A percentile compares a stretch with the other conserved stretches of the same genome.
Conservation (phyloP, 2,888 invertebrate genomes). For the Scaptodrosophila latifasciaeformis region DNA sequence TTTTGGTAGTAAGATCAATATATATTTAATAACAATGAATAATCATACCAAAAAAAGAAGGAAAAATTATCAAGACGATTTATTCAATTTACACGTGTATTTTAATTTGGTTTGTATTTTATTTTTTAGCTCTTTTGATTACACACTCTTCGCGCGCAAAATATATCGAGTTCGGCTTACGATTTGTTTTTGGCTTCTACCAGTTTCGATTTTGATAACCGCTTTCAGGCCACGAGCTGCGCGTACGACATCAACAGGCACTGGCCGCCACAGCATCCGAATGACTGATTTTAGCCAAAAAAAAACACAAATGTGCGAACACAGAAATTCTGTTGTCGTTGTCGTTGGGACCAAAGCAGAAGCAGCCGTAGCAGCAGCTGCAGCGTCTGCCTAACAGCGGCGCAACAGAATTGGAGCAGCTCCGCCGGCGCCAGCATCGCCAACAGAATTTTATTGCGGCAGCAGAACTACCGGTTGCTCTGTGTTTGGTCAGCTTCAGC, state of each 20-base stretch:
- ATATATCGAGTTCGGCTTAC: too few species aligned
- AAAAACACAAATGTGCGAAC: conserved; percentile 1
- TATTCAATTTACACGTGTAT: too few species aligned
- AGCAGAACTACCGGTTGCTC: conserved; percentile 3
- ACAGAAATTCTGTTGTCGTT: not conserved
- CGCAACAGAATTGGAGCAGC: not conserved
- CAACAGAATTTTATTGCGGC: not conserved
- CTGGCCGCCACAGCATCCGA: conserved; percentile 2
- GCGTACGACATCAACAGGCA: conserved; percentile 1
- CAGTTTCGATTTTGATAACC: not conserved
- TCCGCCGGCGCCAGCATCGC: not conserved
- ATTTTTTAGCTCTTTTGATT: not conserved
- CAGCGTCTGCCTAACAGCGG: not conserved
- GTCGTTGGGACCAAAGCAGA: too few species aligned
- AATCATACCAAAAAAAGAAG: too few species aligned
- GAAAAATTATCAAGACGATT: too few species aligned
- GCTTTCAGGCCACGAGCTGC: not conserved
- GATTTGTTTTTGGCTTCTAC: not conserved
- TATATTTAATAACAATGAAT: too few species aligned
- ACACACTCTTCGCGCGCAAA: not conserved
- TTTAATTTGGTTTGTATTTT: not conserved
- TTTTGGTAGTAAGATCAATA: too few species aligned
- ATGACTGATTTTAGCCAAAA: conserved; percentile 9
- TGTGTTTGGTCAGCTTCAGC: not conserved
- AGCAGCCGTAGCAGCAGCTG: not conserved